phyloP scores from a whole-genome alignment of 2,113 vertebrate species.

The Macquaria ambigua region DNA sequence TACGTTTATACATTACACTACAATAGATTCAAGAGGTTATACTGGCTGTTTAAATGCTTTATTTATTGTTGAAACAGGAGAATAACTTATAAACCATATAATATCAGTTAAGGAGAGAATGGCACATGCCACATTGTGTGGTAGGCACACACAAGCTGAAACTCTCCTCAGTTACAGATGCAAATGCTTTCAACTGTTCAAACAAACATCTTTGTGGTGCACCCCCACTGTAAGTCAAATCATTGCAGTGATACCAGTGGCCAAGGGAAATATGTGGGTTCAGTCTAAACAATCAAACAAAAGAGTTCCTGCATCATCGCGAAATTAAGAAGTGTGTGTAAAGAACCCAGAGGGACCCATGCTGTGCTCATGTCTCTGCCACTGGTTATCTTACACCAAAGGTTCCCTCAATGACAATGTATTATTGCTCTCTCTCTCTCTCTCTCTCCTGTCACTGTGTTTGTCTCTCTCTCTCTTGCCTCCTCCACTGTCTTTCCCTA shows the following conservation, averaged over 20 bases:
- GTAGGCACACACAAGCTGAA: neutral
- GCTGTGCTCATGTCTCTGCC: constrained; percentile 63
- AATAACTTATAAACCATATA: neutral
- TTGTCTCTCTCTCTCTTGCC: constrained; percentile 3
- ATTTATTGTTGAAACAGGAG: neutral
- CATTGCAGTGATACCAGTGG: constrained; percentile 24
- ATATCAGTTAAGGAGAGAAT: neutral
- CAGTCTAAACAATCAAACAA: constrained; percentile 43
- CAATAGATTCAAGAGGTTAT: neutral
- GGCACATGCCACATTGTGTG: neutral
- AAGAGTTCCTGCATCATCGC: constrained; percentile 49
- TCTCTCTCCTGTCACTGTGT: constrained; percentile 36
- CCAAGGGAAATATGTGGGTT: constrained; percentile 46
- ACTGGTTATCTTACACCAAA: constrained; percentile 79
- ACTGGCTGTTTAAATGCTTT: neutral
- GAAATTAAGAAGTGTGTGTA: constrained; percentile 64
- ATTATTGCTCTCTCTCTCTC: constrained; percentile 62
- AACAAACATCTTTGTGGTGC: constrained; percentile 1
- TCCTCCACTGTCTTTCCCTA: constrained; percentile 32
- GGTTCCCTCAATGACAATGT: constrained; percentile 79
- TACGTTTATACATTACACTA: neutral
- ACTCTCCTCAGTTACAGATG: constrained; percentile 2
- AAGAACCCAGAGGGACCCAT: constrained; percentile 48
- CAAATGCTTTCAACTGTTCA: constrained; percentile 22
- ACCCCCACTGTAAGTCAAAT: constrained; percentile 28